These are phyloP conservation scores for Morone saxatilis DNA, from an alignment of 2,113 vertebrate species.

Conservation along the genomic window DNA sequence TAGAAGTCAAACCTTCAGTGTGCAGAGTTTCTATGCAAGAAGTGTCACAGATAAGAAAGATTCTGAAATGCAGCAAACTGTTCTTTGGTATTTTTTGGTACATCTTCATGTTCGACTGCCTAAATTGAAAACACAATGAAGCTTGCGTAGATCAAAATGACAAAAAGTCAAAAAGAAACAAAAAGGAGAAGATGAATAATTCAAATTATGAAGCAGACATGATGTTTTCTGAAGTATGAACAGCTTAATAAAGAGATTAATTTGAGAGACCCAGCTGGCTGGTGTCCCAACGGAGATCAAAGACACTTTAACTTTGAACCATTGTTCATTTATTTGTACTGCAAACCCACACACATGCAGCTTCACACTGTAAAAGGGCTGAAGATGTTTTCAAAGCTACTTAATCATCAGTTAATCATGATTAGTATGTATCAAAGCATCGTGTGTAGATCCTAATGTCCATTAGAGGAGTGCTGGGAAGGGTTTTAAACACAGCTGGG, in stretches of 20 bases:
- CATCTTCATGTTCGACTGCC: background rate
- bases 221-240: conserved; percentile 8
- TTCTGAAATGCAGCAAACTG: background rate
- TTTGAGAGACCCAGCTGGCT: conserved; percentile 4
- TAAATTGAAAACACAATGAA: background rate
- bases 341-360: conserved; percentile 2
- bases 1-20: background rate
- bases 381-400: conserved; percentile 7
- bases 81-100: background rate
- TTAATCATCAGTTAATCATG: conserved; percentile 29
- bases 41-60: too few relatives aligned
- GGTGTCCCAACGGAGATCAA: conserved; percentile 29
- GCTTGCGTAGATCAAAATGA: background rate
- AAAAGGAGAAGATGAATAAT: background rate
- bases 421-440: conserved; percentile 30
- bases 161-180: background rate
- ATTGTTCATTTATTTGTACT: conserved; percentile 16
- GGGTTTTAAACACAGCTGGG: conserved; percentile 24
- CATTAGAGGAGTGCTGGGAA: conserved; percentile 5
- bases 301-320: conserved; percentile 15
- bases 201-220: background rate
- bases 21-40: background rate
- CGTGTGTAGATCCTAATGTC: conserved; percentile 13
- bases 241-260: background rate
- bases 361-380: background rate